Evolutionary conservation across 1,140 invertebrate species (phyloP).

Genomic region (Ectropis grisescens): DNA sequence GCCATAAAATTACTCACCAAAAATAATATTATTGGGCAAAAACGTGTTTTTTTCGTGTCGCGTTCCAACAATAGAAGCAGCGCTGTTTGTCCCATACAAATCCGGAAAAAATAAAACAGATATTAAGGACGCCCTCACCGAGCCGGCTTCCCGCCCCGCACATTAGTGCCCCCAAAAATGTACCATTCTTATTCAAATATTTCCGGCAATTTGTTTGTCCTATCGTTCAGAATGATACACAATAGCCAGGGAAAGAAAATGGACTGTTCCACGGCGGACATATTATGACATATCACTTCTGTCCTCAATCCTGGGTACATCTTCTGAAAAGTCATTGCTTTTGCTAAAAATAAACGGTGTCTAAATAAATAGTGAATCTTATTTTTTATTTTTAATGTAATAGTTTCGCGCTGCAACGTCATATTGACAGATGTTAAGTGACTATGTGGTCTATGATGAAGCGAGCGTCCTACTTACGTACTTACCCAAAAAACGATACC

Average conservation of each 20-base stretch:
- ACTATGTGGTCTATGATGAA: too few relatives aligned
- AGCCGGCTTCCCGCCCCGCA: constrained; percentile 44
- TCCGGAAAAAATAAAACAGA: constrained; percentile 65
- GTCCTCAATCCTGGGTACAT: too few relatives aligned
- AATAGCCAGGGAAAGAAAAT: constrained; percentile 20
- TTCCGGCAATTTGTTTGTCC: constrained; percentile 59
- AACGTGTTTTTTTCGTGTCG: constrained; percentile 34
- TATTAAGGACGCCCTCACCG: constrained; percentile 40
- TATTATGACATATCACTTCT: background rate
- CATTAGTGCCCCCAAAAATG: constrained; percentile 52
- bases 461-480: too few relatives aligned
- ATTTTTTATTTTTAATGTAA: too few relatives aligned
- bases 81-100: constrained; percentile 52
- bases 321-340: too few relatives aligned
- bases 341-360: too few relatives aligned
- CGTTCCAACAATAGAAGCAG: constrained; percentile 33
- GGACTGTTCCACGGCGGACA: constrained; percentile 11
- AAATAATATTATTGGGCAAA: constrained; percentile 41
- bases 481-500: too few relatives aligned
- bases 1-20: constrained; percentile 43
- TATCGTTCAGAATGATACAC: constrained; percentile 34
- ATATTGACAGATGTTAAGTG: too few relatives aligned
- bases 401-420: too few relatives aligned
- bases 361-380: too few relatives aligned
- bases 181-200: constrained; percentile 64